Evolutionary conservation across 2,113 vertebrate species (phyloP).

Genomic region (Platichthys stellatus): DNA sequence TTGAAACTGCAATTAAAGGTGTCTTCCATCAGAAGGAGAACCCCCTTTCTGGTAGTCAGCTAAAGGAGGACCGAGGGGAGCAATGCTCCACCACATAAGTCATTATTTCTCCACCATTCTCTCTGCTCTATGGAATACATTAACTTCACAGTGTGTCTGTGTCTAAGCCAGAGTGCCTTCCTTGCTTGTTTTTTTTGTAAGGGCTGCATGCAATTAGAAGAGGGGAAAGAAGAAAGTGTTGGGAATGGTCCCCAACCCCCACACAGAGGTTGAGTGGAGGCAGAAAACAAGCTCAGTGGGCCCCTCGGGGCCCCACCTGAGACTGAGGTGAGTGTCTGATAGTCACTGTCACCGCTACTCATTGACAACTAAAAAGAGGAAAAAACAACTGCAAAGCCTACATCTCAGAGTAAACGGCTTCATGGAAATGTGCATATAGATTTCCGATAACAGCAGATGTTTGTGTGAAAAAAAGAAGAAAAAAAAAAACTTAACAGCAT

Average conservation of each 20-base stretch:
- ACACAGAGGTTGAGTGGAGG: slow-evolving; percentile 79
- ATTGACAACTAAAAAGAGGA: slow-evolving; percentile 50
- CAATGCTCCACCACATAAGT: slow-evolving; percentile 68
- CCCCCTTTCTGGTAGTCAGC: slow-evolving; percentile 65
- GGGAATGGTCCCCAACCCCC: slow-evolving; percentile 79
- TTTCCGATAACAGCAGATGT: slow-evolving; percentile 52
- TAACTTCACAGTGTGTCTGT: slow-evolving; percentile 75
- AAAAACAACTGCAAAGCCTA: slow-evolving; percentile 53
- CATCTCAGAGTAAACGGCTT: slow-evolving; percentile 52
- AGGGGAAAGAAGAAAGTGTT: slow-evolving; percentile 81
- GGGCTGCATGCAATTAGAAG: slow-evolving; percentile 87
- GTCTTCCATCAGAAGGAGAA: slow-evolving; percentile 67
- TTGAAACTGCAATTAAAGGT: slow-evolving; percentile 77
- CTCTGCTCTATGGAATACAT: slow-evolving; percentile 76
- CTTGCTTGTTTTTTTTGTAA: slow-evolving; percentile 68
- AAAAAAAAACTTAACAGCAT: slow-evolving; percentile 20
- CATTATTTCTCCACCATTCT: slow-evolving; percentile 75
- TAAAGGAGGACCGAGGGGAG: slow-evolving; percentile 68
- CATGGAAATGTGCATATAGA: slow-evolving; percentile 57
- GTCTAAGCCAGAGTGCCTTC: slow-evolving; percentile 79
- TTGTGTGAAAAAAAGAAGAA: slow-evolving; percentile 36
- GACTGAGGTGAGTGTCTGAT: slow-evolving; percentile 70
- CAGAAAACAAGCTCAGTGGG: slow-evolving; percentile 78
- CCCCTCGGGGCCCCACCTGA: slow-evolving; percentile 73
- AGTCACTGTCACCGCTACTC: slow-evolving; percentile 53